Base-by-base conservation (phyloP, 2,888 invertebrate species). In the Apodemia mormo region DNA sequence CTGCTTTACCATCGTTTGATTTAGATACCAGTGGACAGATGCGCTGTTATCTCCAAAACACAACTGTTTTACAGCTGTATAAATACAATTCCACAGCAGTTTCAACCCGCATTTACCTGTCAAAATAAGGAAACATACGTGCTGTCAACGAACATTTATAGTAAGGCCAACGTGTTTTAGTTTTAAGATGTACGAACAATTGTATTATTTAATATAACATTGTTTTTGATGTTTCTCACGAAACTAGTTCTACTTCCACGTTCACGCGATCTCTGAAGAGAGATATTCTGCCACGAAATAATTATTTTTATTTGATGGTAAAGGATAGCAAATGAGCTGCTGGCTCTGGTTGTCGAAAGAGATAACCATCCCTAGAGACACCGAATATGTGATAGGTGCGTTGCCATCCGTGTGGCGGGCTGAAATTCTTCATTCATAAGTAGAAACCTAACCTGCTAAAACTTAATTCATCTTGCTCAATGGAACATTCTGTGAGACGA, bases 211-310 rank as follows among this genome's bases (percentile, higher is more conserved):
- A 12, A 33, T 61, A 58, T 8, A 30, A 1, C 29, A 61, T 61
- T 61, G 58, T 61, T 14, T 49, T 33, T 33, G 2, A 2, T 61
- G 33, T 29, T 61, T 61, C 58, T 10, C 58, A 61, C 58, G 29
- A 61, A 61, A 61, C 58, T 33, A 61, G 58, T 61, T 61, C 58
- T 33, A 12, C 58, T 61, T 61, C 58, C 33, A 61, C 9, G 58
- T 61, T 61, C 58, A 33, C 14, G 3, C 33, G 30, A 12, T 58
- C 2, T 10, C 33, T 56, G 9, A 56, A 22, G 29, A 22, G 33
- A 10, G 33, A 61, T 49, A 49, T 14, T 49, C 58, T 30, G 12
- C 29, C 29, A 10, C 12, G 58, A 10, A 4, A 30, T 29, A 29
- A 56, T 37, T 40, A 40, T 40, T 40, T 40, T 40, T 40, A 8